These are phyloP conservation scores for Tiphia femorata DNA, from an alignment of 2,888 invertebrate species.

Conservation along the genomic window DNA sequence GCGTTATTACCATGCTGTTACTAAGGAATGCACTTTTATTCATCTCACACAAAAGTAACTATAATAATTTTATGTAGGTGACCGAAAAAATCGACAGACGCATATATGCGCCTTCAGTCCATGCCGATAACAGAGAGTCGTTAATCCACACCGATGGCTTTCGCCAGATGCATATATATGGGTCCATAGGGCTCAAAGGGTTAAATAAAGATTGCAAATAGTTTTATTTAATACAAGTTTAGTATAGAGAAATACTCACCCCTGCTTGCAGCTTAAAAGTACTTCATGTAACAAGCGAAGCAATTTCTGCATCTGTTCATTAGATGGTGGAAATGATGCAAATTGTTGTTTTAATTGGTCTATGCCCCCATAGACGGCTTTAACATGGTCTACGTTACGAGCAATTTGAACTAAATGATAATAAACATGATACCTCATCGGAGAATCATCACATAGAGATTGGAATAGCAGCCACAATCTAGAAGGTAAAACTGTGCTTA, in stretches of 20 bases:
- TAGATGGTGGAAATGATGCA: conserved; percentile 82
- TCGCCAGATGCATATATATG: no score
- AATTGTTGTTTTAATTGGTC: conserved; percentile 87
- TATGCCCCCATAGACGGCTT: conserved; percentile 86
- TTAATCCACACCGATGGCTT: no score
- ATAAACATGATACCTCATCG: conserved; percentile 92
- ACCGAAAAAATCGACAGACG: no score
- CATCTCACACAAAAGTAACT: no score
- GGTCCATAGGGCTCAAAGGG: no score
- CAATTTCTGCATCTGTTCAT: conserved; percentile 92
- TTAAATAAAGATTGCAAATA: no score
- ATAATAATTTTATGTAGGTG: no score
- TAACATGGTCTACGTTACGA: conserved; percentile 87
- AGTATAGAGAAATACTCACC: conserved; percentile 69
- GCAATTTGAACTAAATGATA: conserved; percentile 92
- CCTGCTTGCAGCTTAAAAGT: conserved; percentile 86
- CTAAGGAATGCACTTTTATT: neutral
- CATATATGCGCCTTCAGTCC: no score
- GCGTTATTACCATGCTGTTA: neutral
- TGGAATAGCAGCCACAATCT: conserved; percentile 94
- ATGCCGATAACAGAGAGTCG: no score
- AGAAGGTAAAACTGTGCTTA: no score
- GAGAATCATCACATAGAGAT: conserved; percentile 86
- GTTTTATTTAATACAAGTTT: conserved; percentile 3
- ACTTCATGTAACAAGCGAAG: conserved; percentile 91